A percentile compares a stretch with the other conserved stretches of the same genome.
These are phyloP conservation scores for Anastatus disparis DNA, from an alignment of 1,140 invertebrate species.

Conservation along the genomic window DNA sequence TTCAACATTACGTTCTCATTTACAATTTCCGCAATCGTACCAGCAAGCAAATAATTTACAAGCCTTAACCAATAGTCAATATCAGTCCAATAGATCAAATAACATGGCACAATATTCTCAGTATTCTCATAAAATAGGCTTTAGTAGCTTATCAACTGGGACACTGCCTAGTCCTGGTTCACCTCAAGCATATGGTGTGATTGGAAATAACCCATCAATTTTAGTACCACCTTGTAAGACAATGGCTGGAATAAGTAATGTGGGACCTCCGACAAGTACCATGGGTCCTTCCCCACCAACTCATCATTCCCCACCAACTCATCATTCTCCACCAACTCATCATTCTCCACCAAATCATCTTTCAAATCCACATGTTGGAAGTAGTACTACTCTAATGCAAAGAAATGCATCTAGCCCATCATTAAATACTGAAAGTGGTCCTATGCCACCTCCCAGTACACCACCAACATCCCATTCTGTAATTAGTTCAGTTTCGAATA, in stretches of 20 bases:
- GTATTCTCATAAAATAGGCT: constrained; percentile 65
- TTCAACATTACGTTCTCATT: constrained; percentile 61
- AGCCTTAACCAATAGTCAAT: constrained; percentile 63
- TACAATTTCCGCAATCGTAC: constrained; percentile 64
- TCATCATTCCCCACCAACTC: constrained; percentile 67
- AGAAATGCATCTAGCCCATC: constrained; percentile 47
- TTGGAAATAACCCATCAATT: constrained; percentile 51
- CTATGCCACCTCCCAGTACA: constrained; percentile 72
- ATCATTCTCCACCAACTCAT: constrained; percentile 67
- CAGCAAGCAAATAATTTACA: constrained; percentile 62
- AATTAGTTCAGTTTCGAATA: constrained; percentile 55
- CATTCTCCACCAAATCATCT: constrained; percentile 71
- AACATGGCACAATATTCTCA: constrained; percentile 65
- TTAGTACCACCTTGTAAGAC: constrained; percentile 77
- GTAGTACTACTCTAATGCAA: constrained; percentile 61
- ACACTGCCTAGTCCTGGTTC: constrained; percentile 62
- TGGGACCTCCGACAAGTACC: constrained; percentile 63
- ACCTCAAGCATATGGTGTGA: constrained; percentile 62
- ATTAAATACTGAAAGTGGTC: constrained; percentile 67
- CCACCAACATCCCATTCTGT: constrained; percentile 70
- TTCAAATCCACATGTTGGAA: constrained; percentile 66
- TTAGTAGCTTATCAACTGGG: constrained; percentile 61
- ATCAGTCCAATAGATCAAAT: constrained; percentile 62
- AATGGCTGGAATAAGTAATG: constrained; percentile 59
- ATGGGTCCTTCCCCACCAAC: constrained; percentile 69